These are phyloP conservation scores for Ciconia stormi DNA, from an alignment of 2,113 vertebrate species.

Conservation along the genomic window DNA sequence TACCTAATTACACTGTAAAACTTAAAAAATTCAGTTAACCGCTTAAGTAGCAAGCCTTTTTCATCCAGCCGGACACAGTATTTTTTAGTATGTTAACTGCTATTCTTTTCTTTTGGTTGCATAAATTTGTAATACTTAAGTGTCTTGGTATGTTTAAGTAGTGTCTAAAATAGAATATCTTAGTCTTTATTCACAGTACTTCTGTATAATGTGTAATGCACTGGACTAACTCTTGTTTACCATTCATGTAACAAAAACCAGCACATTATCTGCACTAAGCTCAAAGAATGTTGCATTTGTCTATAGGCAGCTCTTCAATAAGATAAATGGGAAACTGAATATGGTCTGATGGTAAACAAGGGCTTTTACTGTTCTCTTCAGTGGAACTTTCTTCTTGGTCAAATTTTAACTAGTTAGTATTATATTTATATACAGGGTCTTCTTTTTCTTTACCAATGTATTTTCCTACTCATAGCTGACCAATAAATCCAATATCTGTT, in stretches of 20 bases:
- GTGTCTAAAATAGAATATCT: slow-evolving; percentile 75
- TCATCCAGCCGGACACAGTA: slow-evolving; percentile 64
- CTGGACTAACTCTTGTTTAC: slow-evolving; percentile 99
- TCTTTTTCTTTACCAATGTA: slow-evolving; percentile 97
- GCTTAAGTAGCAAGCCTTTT: slow-evolving; percentile 58
- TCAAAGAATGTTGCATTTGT: slow-evolving; percentile 89
- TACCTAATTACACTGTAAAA: slow-evolving; percentile 49
- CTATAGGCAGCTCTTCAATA: slow-evolving; percentile 95
- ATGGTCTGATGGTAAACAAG: slow-evolving; percentile 95
- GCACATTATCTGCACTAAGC: slow-evolving; percentile 97
- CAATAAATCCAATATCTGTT: slow-evolving; percentile 98
- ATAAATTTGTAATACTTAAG: slow-evolving; percentile 73
- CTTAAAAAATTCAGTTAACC: slow-evolving; percentile 50
- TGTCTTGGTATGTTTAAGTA: slow-evolving; percentile 75
- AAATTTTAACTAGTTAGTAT: slow-evolving; percentile 90
- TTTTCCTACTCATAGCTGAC: slow-evolving; percentile 99
- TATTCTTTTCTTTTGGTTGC: slow-evolving; percentile 74
- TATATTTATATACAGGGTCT: slow-evolving; percentile 96
- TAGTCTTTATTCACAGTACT: slow-evolving; percentile 81
- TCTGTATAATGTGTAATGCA: slow-evolving; percentile 90
- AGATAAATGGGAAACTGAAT: slow-evolving; percentile 87
- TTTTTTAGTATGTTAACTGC: slow-evolving; percentile 76
- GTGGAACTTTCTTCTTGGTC: slow-evolving; percentile 88
- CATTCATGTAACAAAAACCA: slow-evolving; percentile 93
- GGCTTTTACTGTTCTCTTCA: slow-evolving; percentile 91